These are phyloP conservation scores for Sorex fumeus DNA, from an alignment of 2,113 vertebrate species.

Conservation along the genomic window DNA sequence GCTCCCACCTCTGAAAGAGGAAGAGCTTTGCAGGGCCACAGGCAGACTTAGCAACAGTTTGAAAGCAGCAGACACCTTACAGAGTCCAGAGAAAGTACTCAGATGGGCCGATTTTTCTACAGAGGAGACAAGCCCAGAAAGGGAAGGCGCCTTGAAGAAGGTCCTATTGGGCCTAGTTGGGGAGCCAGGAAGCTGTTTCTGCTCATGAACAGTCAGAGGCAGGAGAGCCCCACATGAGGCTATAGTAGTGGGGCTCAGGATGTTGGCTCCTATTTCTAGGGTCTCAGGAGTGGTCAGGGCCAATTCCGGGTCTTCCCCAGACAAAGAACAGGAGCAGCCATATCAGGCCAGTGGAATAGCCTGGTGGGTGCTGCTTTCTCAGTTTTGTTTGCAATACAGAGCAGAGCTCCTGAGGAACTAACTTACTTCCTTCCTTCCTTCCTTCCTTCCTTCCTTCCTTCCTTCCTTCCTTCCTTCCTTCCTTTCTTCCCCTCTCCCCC, in stretches of 20 bases:
- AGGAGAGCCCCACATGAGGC: background rate
- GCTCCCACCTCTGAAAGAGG: background rate
- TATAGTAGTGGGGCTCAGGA: background rate
- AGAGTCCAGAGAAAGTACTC: background rate
- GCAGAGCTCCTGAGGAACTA: background rate
- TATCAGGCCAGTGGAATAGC: background rate
- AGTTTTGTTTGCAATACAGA: background rate
- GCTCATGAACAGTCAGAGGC: background rate
- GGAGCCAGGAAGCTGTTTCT: constrained; percentile 1
- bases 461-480: no score
- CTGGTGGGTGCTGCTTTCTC: background rate
- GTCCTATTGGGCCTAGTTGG: background rate
- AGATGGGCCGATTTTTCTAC: background rate
- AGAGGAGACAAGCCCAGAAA: background rate
- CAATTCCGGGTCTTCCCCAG: background rate
- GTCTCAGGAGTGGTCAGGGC: background rate
- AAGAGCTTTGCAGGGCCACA: background rate
- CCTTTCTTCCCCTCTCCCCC: no score
- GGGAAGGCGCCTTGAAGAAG: background rate
- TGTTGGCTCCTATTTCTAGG: no score
- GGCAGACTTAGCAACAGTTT: background rate
- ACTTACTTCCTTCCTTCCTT: no score
- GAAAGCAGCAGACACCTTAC: background rate
- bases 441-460: no score
- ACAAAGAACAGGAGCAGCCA: background rate